Evolutionary conservation across 2,888 invertebrate genomes (phyloP).

Genomic region (Aphrophora alni): DNA sequence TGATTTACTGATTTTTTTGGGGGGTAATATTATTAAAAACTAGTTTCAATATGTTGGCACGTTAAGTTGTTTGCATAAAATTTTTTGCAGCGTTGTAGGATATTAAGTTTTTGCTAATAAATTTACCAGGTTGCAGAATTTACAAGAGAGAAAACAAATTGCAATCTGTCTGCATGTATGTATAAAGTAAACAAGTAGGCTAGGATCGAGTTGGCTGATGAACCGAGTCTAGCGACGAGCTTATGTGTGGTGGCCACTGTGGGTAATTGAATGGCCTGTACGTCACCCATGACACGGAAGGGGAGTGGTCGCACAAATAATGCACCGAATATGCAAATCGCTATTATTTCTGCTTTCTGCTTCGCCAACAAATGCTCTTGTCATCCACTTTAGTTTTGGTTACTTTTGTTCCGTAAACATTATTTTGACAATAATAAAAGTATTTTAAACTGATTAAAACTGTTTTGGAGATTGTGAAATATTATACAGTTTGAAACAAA

Average conservation of each 20-base stretch:
- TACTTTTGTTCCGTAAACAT: background rate
- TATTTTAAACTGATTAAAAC: too few relatives aligned
- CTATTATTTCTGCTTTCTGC: constrained; percentile 9
- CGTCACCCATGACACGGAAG: background rate
- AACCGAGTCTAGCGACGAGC: too few relatives aligned
- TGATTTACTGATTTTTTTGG: too few relatives aligned
- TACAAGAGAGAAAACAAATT: background rate
- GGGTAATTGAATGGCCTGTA: background rate
- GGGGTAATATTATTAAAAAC: too few relatives aligned
- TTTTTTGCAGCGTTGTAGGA: background rate
- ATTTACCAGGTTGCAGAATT: background rate
- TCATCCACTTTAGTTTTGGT: background rate
- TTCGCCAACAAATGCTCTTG: background rate
- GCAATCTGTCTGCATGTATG: background rate
- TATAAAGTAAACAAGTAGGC: constrained; percentile 2
- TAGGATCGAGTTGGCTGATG: background rate
- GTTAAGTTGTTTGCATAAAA: too few relatives aligned
- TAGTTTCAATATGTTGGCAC: too few relatives aligned
- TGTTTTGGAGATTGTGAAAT: too few relatives aligned
- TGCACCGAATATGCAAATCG: background rate
- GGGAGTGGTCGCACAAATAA: background rate
- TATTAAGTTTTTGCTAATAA: background rate
- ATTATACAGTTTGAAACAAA: too few relatives aligned
- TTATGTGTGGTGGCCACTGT: background rate
- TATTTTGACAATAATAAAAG: too few relatives aligned